Percentiles rank a stretch among this genome's conserved stretches.
These are phyloP conservation scores for Argentina silus DNA, from an alignment of 2,797 vertebrate genomes.

Conservation along the genomic window DNA sequence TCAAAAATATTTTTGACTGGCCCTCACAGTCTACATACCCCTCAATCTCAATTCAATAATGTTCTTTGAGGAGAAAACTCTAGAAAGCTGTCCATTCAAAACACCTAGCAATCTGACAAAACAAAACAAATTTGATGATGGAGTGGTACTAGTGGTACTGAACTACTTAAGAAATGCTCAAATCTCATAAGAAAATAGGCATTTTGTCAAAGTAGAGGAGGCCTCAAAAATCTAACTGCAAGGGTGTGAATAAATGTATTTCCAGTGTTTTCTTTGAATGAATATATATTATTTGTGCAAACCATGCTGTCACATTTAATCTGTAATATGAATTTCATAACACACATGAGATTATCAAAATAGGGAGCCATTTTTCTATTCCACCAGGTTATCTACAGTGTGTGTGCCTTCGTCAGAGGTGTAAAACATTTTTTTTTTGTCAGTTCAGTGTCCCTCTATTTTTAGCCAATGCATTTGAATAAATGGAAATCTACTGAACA, in stretches of 20 bases:
- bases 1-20: not conserved
- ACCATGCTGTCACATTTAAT: not conserved
- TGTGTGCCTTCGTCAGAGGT: too few relatives aligned
- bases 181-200: constrained; percentile 66
- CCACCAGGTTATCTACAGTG: not conserved
- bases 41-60: not conserved
- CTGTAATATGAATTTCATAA: too few relatives aligned
- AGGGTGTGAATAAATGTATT: not conserved
- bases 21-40: not conserved
- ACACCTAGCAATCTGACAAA: constrained; percentile 58
- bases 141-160: too few relatives aligned
- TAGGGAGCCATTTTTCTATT: not conserved
- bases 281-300: not conserved
- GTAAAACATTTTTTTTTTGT: too few relatives aligned
- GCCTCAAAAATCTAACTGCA: constrained; percentile 20
- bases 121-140: too few relatives aligned
- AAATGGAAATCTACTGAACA: constrained; percentile 34
- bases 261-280: too few relatives aligned
- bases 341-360: not conserved
- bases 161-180: constrained; percentile 63
- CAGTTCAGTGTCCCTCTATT: constrained; percentile 15
- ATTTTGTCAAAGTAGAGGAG: constrained; percentile 60
- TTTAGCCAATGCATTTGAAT: constrained; percentile 29
- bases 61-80: not conserved
- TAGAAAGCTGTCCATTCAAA: constrained; percentile 59